Evolutionary conservation across 2,113 vertebrate species (phyloP), one percentile per base, ranked within the genome.

Genomic region (Ailuropoda melanoleuca): DNA sequence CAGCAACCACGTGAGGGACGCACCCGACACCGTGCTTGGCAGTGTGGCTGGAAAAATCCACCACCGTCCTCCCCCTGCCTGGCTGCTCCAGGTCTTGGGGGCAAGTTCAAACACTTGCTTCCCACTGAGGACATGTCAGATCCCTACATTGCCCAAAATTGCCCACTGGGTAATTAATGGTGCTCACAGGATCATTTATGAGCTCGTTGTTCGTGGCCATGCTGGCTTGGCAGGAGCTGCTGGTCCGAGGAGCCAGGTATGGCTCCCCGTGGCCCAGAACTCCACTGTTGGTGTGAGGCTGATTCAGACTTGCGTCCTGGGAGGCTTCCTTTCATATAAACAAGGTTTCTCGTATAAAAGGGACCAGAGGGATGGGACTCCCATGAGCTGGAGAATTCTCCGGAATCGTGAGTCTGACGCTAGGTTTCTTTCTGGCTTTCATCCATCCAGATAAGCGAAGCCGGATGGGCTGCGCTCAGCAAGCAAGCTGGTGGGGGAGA

Each of bases 21-120:
- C 6, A 58, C 0, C 17, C 77, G 77, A 15, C 39, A 48, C 11
- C 24, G 11, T 86, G n/a, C 55, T 89, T 90, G 91, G 95, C 93
- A 62, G 26, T 4, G 24, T 8, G 34, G 17, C 84, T 97, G 95
- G 93, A 95, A 96, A 93, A 96, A 89, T 75, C 89, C 88, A 78
- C 84, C 85, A 3, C 26, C 5, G 0, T 56, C 60, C n/a, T 26
- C 72, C 55, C 66, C 9, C 31, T 78, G n/a, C 37, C 43, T 58
- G 14, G 34, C 80, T 46, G 26, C 19, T 92, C 91, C 91, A 68
- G 50, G 26, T 74, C 80, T 83, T n/a, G 46, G 70, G 39, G 66
- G 90, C 97, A 97, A 92, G 97, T 97, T 84, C 17, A 6, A 88
- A 94, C 96, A 56, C 55, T 75, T 29, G n/a, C 46, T 70, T 95